Percentiles rank a stretch among this genome's conserved stretches.
These are phyloP conservation scores for Sylvietta virens DNA, from an alignment of 2,113 vertebrate genomes.

Conservation along the genomic window DNA sequence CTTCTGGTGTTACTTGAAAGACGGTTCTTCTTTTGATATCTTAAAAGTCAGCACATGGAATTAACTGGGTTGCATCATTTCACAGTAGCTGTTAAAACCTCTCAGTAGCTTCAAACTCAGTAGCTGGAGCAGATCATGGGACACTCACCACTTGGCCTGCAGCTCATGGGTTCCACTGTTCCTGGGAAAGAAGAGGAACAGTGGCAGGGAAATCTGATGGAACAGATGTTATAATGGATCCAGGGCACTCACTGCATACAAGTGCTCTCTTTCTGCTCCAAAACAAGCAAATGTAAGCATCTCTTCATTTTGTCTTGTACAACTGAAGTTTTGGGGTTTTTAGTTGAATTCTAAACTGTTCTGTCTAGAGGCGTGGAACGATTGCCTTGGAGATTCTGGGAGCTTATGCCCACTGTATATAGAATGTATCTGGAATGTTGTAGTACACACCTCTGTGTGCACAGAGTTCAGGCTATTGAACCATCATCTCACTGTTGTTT, in stretches of 20 bases:
- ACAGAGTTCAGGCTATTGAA: neutral
- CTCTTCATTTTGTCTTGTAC: neutral
- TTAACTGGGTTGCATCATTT: neutral
- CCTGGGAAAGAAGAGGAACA: neutral
- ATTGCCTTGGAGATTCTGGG: neutral
- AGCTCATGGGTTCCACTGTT: conserved; percentile 18
- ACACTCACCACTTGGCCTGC: conserved; percentile 9
- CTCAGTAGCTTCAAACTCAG: neutral
- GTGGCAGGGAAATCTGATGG: neutral
- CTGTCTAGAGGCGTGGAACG: neutral
- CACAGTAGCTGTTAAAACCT: neutral
- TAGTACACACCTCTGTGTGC: neutral
- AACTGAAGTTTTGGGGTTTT: neutral
- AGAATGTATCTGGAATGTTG: neutral
- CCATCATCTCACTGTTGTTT: neutral
- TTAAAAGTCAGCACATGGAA: conserved; percentile 8
- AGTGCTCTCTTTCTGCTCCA: neutral
- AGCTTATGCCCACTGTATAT: neutral
- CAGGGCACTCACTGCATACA: neutral
- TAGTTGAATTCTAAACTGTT: neutral
- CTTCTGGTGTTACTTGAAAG: neutral
- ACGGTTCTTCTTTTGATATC: neutral
- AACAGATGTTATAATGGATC: neutral
- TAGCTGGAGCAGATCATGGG: conserved; percentile 23
- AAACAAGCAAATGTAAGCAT: neutral